phyloP scores from a whole-genome alignment of 2,888 invertebrate species.

The Arctia plantaginis region DNA sequence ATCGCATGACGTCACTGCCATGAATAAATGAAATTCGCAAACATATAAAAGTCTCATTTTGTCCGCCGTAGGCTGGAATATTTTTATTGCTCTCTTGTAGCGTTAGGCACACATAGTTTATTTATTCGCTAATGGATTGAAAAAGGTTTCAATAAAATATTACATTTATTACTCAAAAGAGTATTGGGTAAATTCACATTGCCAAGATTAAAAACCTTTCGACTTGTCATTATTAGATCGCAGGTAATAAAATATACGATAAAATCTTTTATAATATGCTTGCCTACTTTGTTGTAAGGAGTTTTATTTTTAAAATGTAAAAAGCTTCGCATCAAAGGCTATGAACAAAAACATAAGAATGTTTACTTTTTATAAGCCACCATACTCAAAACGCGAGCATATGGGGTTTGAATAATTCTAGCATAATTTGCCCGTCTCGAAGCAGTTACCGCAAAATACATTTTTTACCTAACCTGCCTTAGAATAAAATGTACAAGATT shows the following conservation, averaged over 20 bases:
- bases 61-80: conserved; percentile 2
- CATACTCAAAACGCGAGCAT: conserved; percentile 44
- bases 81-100: conserved; percentile 24
- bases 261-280: conserved; percentile 19
- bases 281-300: background rate
- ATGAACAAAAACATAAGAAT: conserved; percentile 32
- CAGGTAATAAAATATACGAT: background rate
- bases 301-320: conserved; percentile 18
- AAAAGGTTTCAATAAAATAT: conserved; percentile 52
- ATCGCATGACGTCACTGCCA: conserved; percentile 13
- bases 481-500: conserved; percentile 71
- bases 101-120: conserved; percentile 32
- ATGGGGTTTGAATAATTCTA: conserved; percentile 65
- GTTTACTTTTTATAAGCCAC: conserved; percentile 47
- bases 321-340: conserved; percentile 24
- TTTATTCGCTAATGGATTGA: conserved; percentile 50
- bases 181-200: conserved; percentile 43
- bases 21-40: conserved; percentile 18
- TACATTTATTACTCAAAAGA: conserved; percentile 42
- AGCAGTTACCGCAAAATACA: conserved; percentile 70
- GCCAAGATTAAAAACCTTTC: conserved; percentile 45
- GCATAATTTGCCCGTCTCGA: conserved; percentile 61
- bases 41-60: conserved; percentile 17
- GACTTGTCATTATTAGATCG: conserved; percentile 7
- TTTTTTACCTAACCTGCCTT: conserved; percentile 68